Conservation (phyloP, 1,140 invertebrate species). For the Cydia fagiglandana region DNA sequence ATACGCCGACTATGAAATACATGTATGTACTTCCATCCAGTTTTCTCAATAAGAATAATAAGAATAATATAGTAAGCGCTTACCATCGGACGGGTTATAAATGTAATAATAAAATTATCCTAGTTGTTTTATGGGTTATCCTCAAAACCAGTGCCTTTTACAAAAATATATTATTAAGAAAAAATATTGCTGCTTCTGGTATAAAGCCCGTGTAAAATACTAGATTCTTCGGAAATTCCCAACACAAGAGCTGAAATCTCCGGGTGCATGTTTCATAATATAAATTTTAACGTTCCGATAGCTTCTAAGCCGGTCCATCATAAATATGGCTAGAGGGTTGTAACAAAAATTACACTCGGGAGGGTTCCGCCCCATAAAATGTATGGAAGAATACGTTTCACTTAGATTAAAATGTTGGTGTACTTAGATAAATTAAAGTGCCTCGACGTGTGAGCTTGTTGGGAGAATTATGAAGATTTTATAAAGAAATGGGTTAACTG, state of each 20-base stretch:
- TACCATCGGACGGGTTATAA: too few species aligned
- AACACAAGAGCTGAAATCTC: slow-evolving; percentile 15
- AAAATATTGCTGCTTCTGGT: not conserved
- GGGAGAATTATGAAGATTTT: not conserved
- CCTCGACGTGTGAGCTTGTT: not conserved
- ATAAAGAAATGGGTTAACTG: too few species aligned
- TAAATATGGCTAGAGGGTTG: slow-evolving; percentile 56
- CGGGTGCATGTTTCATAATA: slow-evolving; percentile 35
- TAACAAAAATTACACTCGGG: slow-evolving; percentile 58
- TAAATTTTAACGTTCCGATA: slow-evolving; percentile 56
- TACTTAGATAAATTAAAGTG: slow-evolving; percentile 33
- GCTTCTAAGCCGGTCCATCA: slow-evolving; percentile 53
- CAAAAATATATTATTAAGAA: not conserved
- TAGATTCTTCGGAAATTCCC: not conserved
- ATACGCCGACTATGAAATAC: too few species aligned
- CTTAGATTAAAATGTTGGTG: slow-evolving; percentile 46
- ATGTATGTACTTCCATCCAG: too few species aligned
- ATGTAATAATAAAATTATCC: too few species aligned
- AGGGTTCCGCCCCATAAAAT: slow-evolving; percentile 52
- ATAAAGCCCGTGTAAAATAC: not conserved
- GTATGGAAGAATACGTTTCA: slow-evolving; percentile 49
- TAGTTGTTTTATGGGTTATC: not conserved
- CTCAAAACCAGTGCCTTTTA: not conserved
- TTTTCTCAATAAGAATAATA: too few species aligned
- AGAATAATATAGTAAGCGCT: too few species aligned